Evolutionary conservation across 2,888 invertebrate species (phyloP).

Genomic region (Caenorhabditis auriculariae): DNA sequence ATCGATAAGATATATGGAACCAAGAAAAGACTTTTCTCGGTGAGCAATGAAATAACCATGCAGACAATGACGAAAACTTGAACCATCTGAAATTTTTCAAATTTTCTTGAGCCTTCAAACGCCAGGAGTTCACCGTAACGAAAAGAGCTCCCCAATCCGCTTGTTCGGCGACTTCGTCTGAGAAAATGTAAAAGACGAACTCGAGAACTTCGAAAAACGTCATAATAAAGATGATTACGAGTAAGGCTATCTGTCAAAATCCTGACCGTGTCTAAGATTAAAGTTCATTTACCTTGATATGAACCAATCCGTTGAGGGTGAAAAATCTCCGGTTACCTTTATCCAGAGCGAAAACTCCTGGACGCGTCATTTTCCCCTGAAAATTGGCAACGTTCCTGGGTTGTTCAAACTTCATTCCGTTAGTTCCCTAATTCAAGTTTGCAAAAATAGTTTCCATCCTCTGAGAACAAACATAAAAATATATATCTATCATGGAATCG

Average conservation of each 20-base stretch:
- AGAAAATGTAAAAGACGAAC: constrained; percentile 24
- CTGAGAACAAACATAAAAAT: too few relatives aligned
- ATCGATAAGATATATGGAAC: constrained; percentile 31
- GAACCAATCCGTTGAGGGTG: constrained; percentile 22
- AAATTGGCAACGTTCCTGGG: too few relatives aligned
- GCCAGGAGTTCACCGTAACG: constrained; percentile 7
- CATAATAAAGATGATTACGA: constrained; percentile 19
- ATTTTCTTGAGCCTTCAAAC: background rate
- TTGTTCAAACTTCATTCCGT: too few relatives aligned
- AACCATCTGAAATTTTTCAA: constrained; percentile 11
- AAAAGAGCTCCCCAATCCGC: constrained; percentile 12
- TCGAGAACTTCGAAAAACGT: constrained; percentile 20
- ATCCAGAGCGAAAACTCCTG: constrained; percentile 30
- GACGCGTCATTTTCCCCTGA: too few relatives aligned
- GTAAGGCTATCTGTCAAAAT: constrained; percentile 32
- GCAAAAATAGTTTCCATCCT: too few relatives aligned
- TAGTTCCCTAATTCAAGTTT: too few relatives aligned
- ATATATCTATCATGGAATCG: too few relatives aligned
- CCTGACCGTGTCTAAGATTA: too few relatives aligned
- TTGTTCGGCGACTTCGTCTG: constrained; percentile 10
- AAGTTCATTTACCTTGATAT: constrained; percentile 32
- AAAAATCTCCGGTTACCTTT: constrained; percentile 30
- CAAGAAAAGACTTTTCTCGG: constrained; percentile 15
- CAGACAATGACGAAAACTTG: constrained; percentile 22
- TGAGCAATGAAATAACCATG: constrained; percentile 21